Base-by-base conservation (phyloP, 2,797 vertebrate genomes). In the Rhinatrema bivittatum region DNA sequence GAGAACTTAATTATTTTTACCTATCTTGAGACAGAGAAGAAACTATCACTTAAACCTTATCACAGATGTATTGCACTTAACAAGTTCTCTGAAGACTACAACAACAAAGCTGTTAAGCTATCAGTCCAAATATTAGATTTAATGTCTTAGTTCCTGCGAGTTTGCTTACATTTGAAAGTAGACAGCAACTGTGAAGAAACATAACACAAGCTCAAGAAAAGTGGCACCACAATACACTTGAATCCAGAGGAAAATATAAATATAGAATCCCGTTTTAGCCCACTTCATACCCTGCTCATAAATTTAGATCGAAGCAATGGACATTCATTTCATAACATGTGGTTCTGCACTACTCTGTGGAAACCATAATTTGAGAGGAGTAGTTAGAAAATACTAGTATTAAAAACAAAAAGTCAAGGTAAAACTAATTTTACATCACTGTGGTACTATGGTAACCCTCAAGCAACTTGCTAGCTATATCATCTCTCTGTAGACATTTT, bases 41-140 rank as follows among this genome's bases (percentile, higher is more conserved):
- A 74, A 46, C 36, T 60, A 54, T 65, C 56, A 49, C 36, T 63
- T 67, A 76, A 74, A 60, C 34, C 19, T 57, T 57, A 64, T 50
- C 49, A 50, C 60, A 56, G 44, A 62, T 57, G 25, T 63, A 55
- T 72, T 72, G 54, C 20, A 60, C 56, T 62, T 76, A 82, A 74
- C 47, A 72, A 72, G 60, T 39, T 74, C 57, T 70, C 68, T 46
- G 42, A 62, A 76, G 57, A 72, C 44, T 29, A 42, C 37, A 42
- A 44, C 2, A 15, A 28, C 5, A 56, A 50, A 64, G 44, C 29
- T 50, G 46, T 60, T 60, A 41, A 61, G 33, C 20, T 67, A 53
- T 65, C 51, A 65, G 55, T 33, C 34, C 32, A 55, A 66, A 38
- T 43, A 32, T 8, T 1, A 29, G 70, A 59, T n/a, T n/a, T n/a